Evolutionary conservation across 30 jellyfish, hydroid and myxozoan species (phyloP), one percentile per base, ranked within the genome.

Genomic region (Pseudorhiza aurosa): DNA sequence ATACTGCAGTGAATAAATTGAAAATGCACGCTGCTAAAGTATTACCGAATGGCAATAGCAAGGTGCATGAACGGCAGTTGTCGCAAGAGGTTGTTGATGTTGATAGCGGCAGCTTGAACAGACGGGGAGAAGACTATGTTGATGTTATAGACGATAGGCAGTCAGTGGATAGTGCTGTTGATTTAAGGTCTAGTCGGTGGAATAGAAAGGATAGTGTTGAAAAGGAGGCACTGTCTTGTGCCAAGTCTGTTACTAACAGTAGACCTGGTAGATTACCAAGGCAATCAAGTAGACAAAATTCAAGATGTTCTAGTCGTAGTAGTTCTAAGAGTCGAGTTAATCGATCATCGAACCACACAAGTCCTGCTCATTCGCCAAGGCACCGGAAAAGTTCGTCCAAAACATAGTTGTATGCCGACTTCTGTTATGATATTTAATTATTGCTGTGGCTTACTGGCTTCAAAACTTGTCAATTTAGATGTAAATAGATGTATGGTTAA

Each of bases 281-380:
- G 64, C 81, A 44, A 5, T 69, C 95, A 19, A 53, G 82, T 40
- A 51, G 87, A 40, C 40, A 64, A 18, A 70, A 72, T 43, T 83
- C 95, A 14, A 57, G 88, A 37, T 49, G 58, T 24, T 83, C 88
- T 18, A 71, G 88, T 58, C 47, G 88, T 25, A 83, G 88, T 46
- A 83, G 79, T 46, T 83, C 95, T 8, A 27, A 32, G 47, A 68
- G 53, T 37, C 88, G 87, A 17, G 71, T 29, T 12, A 21, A 9
- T 31, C 29, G 63, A 43, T 59, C 82, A 37, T 30, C 75, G 14
- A 55, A 58, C 44, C 14, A 37, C 43, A 12, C 74, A 12, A 83
- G 95, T 36, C 95, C 95, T 0, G 82, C 67, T 44, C 88, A 83
- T 33, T 30, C 87, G 64, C 95, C 95, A 0, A 71, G 67, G 82